phyloP scores from a whole-genome alignment of 2,113 vertebrate species.

The Seriola dumerili region DNA sequence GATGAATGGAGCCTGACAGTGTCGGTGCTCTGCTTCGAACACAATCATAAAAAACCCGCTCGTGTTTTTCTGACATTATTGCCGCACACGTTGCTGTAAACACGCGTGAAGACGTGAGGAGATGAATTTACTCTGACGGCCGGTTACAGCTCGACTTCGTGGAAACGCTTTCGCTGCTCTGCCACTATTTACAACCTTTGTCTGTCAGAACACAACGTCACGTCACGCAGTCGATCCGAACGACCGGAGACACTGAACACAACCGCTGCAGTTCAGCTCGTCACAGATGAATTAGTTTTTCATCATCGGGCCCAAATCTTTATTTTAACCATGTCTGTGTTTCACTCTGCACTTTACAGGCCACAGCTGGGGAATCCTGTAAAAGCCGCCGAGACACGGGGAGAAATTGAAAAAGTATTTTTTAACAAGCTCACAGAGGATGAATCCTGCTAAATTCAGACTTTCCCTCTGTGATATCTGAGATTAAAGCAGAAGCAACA shows the following conservation, averaged over 20 bases:
- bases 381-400: neutral
- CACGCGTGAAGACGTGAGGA: too few relatives aligned
- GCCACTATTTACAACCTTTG: neutral
- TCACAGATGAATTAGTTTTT: neutral
- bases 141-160: too few relatives aligned
- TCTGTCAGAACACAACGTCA: neutral
- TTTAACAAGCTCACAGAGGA: neutral
- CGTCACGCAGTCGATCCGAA: neutral
- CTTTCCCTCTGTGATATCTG: neutral
- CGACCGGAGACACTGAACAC: neutral
- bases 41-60: neutral
- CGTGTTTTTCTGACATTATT: neutral
- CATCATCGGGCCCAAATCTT: neutral
- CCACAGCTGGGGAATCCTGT: slow-evolving; percentile 12
- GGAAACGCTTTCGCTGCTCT: neutral
- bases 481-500: neutral
- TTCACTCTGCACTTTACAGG: neutral
- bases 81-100: neutral
- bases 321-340: neutral
- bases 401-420: neutral
- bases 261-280: neutral
- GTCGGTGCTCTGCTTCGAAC: neutral
- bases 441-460: neutral
- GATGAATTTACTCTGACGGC: too few relatives aligned
- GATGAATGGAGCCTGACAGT: slow-evolving; percentile 27